Conservation (phyloP, 2,888 invertebrate species). For the Melanargia galathea region DNA sequence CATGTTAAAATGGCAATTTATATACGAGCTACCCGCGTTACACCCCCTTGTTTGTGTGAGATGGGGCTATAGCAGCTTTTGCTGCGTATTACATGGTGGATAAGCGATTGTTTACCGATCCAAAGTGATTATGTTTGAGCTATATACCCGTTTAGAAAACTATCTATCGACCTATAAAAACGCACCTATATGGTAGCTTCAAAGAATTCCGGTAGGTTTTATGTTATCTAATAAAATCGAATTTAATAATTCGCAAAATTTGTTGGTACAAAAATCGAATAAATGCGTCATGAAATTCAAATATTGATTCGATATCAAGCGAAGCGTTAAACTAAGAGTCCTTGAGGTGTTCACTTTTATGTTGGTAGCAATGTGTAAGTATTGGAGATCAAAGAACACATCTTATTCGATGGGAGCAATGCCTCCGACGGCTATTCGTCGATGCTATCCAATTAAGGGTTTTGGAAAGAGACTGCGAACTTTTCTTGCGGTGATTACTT, state of each 20-base stretch:
- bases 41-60: background rate
- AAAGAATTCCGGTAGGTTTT: too few relatives aligned
- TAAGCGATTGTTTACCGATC: constrained; percentile 5
- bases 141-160: constrained; percentile 11
- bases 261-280: too few relatives aligned
- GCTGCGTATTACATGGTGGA: background rate
- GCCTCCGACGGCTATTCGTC: background rate
- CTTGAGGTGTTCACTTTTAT: constrained; percentile 18
- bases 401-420: constrained; percentile 11
- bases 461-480: background rate
- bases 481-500: background rate
- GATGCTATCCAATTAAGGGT: constrained; percentile 6
- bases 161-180: too few relatives aligned
- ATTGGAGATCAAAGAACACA: constrained; percentile 21
- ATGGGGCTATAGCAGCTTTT: constrained; percentile 9
- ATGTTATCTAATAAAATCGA: too few relatives aligned
- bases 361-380: background rate
- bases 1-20: constrained; percentile 5
- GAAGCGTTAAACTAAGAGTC: constrained; percentile 20
- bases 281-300: constrained; percentile 15
- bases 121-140: constrained; percentile 16
- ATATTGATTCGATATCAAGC: constrained; percentile 23
- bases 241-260: too few relatives aligned
- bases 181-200: too few relatives aligned
- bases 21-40: background rate